A percentile compares a stretch with the other conserved stretches of the same genome.
These are phyloP conservation scores for Hydrolagus affinis DNA, from an alignment of 2,113 vertebrate species.

Conservation along the genomic window DNA sequence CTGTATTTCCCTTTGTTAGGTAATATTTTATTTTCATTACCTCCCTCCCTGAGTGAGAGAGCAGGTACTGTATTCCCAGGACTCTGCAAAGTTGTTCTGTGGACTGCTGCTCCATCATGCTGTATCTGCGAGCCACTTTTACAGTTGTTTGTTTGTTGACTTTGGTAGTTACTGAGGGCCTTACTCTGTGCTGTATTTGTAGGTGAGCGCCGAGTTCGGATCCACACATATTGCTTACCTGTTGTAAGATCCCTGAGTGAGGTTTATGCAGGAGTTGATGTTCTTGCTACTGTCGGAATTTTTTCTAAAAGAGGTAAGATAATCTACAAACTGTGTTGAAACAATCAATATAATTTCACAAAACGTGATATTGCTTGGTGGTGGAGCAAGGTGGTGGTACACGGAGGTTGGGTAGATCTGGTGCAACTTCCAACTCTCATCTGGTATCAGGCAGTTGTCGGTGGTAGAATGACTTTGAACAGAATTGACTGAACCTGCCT, in stretches of 20 bases:
- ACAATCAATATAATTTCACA: neutral
- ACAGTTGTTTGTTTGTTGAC: neutral
- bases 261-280: neutral
- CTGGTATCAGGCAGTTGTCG: too few species aligned
- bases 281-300: neutral
- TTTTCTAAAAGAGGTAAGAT: slow-evolving; percentile 17
- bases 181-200: neutral
- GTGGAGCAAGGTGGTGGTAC: too few species aligned
- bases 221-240: slow-evolving; percentile 12
- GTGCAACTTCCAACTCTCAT: too few species aligned
- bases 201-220: slow-evolving; percentile 21
- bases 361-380: neutral
- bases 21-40: too few species aligned
- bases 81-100: too few species aligned
- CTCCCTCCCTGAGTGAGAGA: too few species aligned
- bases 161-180: neutral
- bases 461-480: too few species aligned
- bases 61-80: too few species aligned
- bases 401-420: too few species aligned
- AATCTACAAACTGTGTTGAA: neutral
- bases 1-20: too few species aligned
- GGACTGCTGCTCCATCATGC: neutral
- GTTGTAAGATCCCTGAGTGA: slow-evolving; percentile 6
- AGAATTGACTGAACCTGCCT: too few species aligned
- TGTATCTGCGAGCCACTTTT: neutral